Evolutionary conservation across 2,113 vertebrate genomes (phyloP).

Genomic region (Pionites leucogaster): DNA sequence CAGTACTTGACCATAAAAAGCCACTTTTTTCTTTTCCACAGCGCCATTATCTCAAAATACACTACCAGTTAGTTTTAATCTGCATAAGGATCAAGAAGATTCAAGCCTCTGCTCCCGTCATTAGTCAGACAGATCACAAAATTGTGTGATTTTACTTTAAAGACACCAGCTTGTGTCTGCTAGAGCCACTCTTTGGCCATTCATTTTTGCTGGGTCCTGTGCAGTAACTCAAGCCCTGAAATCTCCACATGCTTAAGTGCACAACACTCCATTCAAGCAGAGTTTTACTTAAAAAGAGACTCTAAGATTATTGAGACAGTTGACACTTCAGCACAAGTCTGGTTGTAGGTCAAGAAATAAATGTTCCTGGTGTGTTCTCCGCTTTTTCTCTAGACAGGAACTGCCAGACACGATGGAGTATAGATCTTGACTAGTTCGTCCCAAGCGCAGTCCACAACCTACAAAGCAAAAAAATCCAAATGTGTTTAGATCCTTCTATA

Average conservation of each 20-base stretch:
- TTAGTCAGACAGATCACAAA: background rate
- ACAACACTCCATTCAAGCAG: background rate
- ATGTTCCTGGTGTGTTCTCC: background rate
- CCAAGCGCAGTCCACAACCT: constrained; percentile 98
- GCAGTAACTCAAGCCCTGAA: background rate
- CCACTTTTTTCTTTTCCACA: background rate
- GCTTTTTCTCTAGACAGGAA: constrained; percentile 54
- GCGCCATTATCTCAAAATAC: constrained; percentile 4
- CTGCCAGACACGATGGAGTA: constrained; percentile 80
- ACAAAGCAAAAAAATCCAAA: constrained; percentile 60
- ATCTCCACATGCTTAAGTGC: background rate
- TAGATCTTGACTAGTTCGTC: constrained; percentile 96
- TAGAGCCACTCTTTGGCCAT: background rate
- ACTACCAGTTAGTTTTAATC: constrained; percentile 19
- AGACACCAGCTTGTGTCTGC: background rate
- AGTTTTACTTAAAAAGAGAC: background rate
- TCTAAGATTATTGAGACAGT: background rate
- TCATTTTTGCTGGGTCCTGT: background rate
- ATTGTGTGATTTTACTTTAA: background rate
- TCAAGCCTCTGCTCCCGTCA: background rate
- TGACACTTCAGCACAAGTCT: background rate
- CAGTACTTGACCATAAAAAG: background rate
- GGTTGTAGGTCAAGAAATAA: background rate
- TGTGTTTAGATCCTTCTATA: background rate
- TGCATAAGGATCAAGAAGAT: constrained; percentile 19